A percentile compares a stretch with the other conserved stretches of the same genome.
These are phyloP conservation scores for Imbricaverruca yamaguchii DNA, from an alignment of 2,888 invertebrate species.

Conservation along the genomic window DNA sequence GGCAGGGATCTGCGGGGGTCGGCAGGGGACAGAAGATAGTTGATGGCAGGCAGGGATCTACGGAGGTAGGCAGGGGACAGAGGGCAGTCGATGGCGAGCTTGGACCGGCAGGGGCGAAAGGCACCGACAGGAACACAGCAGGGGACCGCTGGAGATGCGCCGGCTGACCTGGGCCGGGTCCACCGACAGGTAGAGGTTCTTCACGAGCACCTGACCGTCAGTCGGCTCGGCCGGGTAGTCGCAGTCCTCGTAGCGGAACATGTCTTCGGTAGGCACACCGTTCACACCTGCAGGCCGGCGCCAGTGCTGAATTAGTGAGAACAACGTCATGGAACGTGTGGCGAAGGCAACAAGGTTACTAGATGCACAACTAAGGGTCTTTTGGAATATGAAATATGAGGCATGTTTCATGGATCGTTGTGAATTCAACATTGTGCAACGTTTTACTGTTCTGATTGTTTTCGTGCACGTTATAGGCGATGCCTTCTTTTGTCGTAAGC, in stretches of 20 bases:
- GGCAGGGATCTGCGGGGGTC: too few relatives aligned
- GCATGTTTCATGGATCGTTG: too few relatives aligned
- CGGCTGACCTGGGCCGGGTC: background rate
- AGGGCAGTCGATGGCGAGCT: too few relatives aligned
- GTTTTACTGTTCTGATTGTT: background rate
- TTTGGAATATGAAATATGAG: background rate
- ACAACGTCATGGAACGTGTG: background rate
- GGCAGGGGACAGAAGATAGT: too few relatives aligned
- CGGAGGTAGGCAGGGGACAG: too few relatives aligned
- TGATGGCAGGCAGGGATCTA: too few relatives aligned
- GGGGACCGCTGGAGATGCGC: background rate
- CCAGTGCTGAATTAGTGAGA: background rate
- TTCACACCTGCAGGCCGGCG: background rate
- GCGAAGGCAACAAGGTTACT: background rate
- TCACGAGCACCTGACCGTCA: background rate
- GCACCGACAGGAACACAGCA: too few relatives aligned
- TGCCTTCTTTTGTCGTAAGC: too few relatives aligned
- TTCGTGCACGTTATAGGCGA: background rate
- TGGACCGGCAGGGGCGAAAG: too few relatives aligned
- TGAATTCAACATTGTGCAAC: background rate
- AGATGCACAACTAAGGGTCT: background rate
- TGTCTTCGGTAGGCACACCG: background rate
- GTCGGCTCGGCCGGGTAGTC: background rate
- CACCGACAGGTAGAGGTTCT: constrained; percentile 8
- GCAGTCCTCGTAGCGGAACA: constrained; percentile 2